Conservation (phyloP, 1,140 invertebrate species). For the Apolygus lucorum region DNA sequence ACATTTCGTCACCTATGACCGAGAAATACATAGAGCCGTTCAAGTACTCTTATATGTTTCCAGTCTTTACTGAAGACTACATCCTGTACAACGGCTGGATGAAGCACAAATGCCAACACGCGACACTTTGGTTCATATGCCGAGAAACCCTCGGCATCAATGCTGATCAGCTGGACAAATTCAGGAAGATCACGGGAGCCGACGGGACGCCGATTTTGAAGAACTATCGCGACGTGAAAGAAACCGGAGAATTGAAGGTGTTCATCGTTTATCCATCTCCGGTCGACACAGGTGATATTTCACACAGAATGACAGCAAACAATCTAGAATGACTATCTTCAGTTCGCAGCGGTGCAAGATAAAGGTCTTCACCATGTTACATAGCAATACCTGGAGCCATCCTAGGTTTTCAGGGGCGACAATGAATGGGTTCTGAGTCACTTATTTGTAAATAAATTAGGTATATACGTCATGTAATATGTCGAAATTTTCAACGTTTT, state of each 20-base stretch:
- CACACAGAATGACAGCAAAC: too few relatives aligned
- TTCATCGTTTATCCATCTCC: not conserved
- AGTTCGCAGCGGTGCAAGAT: too few relatives aligned
- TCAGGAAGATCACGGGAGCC: not conserved
- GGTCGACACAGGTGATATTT: too few relatives aligned
- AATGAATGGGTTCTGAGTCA: too few relatives aligned
- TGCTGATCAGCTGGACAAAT: constrained; percentile 4
- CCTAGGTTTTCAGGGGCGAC: too few relatives aligned
- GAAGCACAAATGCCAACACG: constrained; percentile 4
- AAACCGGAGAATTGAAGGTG: not conserved
- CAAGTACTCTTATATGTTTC: not conserved
- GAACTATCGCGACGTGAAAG: not conserved
- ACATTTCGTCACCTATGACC: not conserved
- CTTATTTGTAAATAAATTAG: too few relatives aligned
- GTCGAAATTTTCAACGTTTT: too few relatives aligned
- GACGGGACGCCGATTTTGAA: not conserved
- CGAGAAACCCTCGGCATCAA: constrained; percentile 11
- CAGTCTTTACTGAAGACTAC: constrained; percentile 16
- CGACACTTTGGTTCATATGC: constrained; percentile 11
- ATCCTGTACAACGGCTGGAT: constrained; percentile 15
- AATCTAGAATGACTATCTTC: too few relatives aligned
- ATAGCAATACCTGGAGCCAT: too few relatives aligned
- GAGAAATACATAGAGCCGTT: not conserved
- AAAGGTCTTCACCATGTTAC: too few relatives aligned
- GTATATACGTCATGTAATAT: too few relatives aligned